Evolutionary conservation across 2,888 invertebrate species (phyloP), one percentile per base, ranked within the genome.

Genomic region (Pachydiplax longipennis): DNA sequence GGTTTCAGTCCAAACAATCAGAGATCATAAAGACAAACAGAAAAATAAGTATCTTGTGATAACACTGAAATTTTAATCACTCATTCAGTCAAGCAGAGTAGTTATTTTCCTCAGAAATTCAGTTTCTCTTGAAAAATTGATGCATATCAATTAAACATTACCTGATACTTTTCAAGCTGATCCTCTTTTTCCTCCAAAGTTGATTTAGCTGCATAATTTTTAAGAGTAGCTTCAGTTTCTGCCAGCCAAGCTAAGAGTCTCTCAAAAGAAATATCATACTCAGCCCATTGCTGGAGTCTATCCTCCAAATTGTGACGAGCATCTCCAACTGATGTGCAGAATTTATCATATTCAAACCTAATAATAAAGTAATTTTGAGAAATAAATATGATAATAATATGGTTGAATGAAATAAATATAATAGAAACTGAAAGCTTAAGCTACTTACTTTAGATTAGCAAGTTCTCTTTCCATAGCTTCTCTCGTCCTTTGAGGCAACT

Each of bases 161-260:
- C 98, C 96, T 98, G 98, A 94, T 98, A 99, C 94, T 97, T 97
- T 93, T 97, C 97, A 65, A 98, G 95, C 93, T 98, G 98, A 92
- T 98, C 97, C 92, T 97, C 96, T 94, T 99, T 99, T 93, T 99
- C 98, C 92, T 98, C 98, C 48, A 98, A 94, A 0, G 97, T 97
- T 81, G 97, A 96, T 93, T 97, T 97, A 10, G 97, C 96, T 53
- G 96, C 96, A 93, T 97, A 98, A 92, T 97, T 98, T 93, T 98
- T 98, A 91, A 99, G 95, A 25, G 96, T 96, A 92, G 96, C 96
- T 94, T 99, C 99, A 0, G 98, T 97, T 91, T 98, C 98, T 87
- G 96, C 96, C 91, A 99, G 94, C 98, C 98, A 98, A 87, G 95
- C 95, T 91, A 98, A 95, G 87, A 99, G 95, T 81, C 97, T 95